Evolutionary conservation across 2,797 vertebrate genomes (phyloP), one percentile per base, ranked within the genome.

Genomic region (Microctenopoma stevenorrisi): DNA sequence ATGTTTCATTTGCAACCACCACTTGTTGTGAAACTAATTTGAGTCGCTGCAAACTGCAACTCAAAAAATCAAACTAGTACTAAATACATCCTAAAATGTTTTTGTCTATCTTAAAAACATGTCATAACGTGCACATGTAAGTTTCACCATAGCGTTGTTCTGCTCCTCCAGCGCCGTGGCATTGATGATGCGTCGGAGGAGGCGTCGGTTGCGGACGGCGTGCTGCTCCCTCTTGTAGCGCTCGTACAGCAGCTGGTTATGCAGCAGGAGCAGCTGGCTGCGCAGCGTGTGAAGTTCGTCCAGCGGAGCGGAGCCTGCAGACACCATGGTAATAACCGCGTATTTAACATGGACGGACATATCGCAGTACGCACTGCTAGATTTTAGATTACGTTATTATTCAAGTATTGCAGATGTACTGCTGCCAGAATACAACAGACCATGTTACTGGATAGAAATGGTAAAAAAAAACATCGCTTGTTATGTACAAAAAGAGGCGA

Each of bases 151-250:
- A 4, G 98, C 97, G 0, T 96, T 96, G 37, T 99, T 99, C 87
- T 98, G 96, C 66, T 99, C 98, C 92, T 99, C 96, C 74, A 99
- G 94, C 0, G 97, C 95, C 0, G 98, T 97, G 16, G 97, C 96
- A 60, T 95, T 95, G 92, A 98, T 97, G 90, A 97, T 97, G 82
- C 95, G 97, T 14, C 97, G 94, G 68, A 99, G 92, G 22, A 99
- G 96, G 2, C 98, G 95, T 7, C 98, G 90, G 92, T 99, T 99
- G 76, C 98, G 96, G 37, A 98, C 92, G 2, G 97, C 98, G 1
- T 99, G 98, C 82, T 99, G 98, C 88, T 99, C 97, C 68, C 98
- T 91, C 88, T 99, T 98, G 91, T 98, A 98, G 60, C 97, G 96
- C 75, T 99, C 98, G 0, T 96, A 99, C 78, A 98, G 86, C 75